Evolutionary conservation across 2,888 invertebrate species (phyloP), one percentile per base, ranked within the genome.

Genomic region (Drosophila antonietae): DNA sequence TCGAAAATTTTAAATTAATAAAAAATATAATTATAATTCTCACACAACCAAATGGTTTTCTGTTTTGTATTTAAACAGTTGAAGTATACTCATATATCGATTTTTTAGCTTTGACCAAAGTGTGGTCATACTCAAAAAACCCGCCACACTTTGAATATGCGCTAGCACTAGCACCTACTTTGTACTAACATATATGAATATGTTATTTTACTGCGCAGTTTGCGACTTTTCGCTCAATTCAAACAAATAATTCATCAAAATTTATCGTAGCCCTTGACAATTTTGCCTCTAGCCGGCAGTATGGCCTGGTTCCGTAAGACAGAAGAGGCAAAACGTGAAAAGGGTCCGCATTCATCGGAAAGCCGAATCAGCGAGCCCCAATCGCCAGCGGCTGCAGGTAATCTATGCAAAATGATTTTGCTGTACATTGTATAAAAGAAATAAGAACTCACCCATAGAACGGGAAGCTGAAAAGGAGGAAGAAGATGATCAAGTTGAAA

Each of bases 301-400:
- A 68, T 71, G 57, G 58, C 69, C 47, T 63, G 69, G 69, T 68
- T 71, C 63, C 71, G 69, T 23, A 71, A 10, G 49, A 15, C 37
- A 15, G 62, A 53, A 3, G 20, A 8, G 37, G 8, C 33, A 23
- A 41, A 15, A 23, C 52, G 28, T 23, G 35, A 52, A n/a, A 43
- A 49, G 18, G 43, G 12, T 37, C 61, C 20, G n/a, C 20, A 52
- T 4, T 20, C 52, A 20, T 44, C 14, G 12, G 44, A 41, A 12
- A 57, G 15, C 33, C 39, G 37, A 20, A 20, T 23, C 23, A 14
- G 14, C 28, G 44, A 46, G 3, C 5, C 46, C 12, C 12, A 20
- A 31, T 33, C 12, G 3, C 33, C 57, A 44, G 18, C 20, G 20
- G 15, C 23, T 10, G 2, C 46, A 35, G 20, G 49, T 35, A 44